Evolutionary conservation across 1,140 invertebrate species (phyloP).

Genomic region (Cyclargus thomasi): DNA sequence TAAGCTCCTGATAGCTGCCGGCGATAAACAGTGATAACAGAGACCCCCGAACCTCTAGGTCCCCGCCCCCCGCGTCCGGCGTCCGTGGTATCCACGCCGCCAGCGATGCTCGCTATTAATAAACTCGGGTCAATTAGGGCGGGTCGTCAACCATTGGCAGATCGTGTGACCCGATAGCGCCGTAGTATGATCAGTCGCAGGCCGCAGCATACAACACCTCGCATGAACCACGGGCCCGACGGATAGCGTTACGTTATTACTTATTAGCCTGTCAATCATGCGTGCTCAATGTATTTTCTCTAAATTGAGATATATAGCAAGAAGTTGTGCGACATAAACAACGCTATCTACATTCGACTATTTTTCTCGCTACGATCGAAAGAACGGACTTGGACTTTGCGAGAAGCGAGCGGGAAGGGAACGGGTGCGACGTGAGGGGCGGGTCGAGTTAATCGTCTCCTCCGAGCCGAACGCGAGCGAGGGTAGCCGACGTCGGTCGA

Average conservation of each 20-base stretch:
- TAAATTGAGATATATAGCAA: not conserved
- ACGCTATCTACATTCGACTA: not conserved
- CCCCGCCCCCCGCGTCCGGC: too few species aligned
- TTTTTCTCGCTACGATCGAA: not conserved
- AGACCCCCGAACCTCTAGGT: too few species aligned
- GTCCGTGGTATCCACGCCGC: too few species aligned
- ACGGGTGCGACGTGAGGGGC: slow-evolving; percentile 29
- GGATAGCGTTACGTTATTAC: not conserved
- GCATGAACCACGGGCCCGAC: not conserved
- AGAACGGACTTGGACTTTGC: slow-evolving; percentile 11
- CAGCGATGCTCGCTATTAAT: not conserved
- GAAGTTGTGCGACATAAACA: not conserved
- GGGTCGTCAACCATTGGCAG: not conserved
- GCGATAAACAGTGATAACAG: not conserved
- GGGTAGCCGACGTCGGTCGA: slow-evolving; percentile 42
- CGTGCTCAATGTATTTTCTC: not conserved
- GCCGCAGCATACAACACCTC: too few species aligned
- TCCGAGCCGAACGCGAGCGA: slow-evolving; percentile 53
- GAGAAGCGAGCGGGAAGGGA: slow-evolving; percentile 28
- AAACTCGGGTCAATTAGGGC: not conserved
- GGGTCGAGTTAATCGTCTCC: slow-evolving; percentile 45
- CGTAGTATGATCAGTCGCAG: too few species aligned
- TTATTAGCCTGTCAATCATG: not conserved
- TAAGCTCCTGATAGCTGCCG: too few species aligned
- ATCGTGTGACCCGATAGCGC: too few species aligned